Percentiles rank a stretch among this genome's conserved stretches.
phyloP scores from a whole-genome alignment of 2,888 invertebrate species.

The Melanchra persicariae region DNA sequence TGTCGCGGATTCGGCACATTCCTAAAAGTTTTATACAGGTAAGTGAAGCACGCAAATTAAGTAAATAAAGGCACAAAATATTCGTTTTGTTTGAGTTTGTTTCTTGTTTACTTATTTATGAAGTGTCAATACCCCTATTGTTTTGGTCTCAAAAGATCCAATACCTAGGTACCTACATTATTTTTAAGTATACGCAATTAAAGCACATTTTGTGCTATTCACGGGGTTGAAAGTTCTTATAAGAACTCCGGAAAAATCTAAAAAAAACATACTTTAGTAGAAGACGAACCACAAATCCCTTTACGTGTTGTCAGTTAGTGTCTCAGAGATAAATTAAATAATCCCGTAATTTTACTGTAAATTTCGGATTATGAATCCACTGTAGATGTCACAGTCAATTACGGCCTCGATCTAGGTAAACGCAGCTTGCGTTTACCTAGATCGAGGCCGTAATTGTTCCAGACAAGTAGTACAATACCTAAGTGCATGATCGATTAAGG shows the following conservation, averaged over 20 bases:
- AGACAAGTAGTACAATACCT: not conserved
- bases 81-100: not conserved
- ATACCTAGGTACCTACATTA: too few relatives aligned
- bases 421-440: not conserved
- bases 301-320: not conserved
- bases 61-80: not conserved
- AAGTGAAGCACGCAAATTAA: slow-evolving; percentile 68
- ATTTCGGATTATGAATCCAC: not conserved
- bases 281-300: not conserved
- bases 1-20: slow-evolving; percentile 97
- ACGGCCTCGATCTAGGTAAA: too few relatives aligned
- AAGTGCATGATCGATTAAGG: too few relatives aligned
- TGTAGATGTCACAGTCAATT: not conserved
- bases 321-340: not conserved
- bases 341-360: not conserved
- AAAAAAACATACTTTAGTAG: not conserved
- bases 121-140: slow-evolving; percentile 10
- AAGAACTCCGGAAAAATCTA: not conserved
- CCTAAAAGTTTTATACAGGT: slow-evolving; percentile 96
- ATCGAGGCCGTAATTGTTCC: not conserved
- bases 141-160: not conserved
- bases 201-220: not conserved
- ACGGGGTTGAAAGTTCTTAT: not conserved
- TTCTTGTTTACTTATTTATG: not conserved
- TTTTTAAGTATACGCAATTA: not conserved